Percentiles rank a stretch among this genome's conserved stretches.
phyloP scores from a whole-genome alignment of 2,797 vertebrate genomes.

The Acrossocheilus wenchowensis region DNA sequence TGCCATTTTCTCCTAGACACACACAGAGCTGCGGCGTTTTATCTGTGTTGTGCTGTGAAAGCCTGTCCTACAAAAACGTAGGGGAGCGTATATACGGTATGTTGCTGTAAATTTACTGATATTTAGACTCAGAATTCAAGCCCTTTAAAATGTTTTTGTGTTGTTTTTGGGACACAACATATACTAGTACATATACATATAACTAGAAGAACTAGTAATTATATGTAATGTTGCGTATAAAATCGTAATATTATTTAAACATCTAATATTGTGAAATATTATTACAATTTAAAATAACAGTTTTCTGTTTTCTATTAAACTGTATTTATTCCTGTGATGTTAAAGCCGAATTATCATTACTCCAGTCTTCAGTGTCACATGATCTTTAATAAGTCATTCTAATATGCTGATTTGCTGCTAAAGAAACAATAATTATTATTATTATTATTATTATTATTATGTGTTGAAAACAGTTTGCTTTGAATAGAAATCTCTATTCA shows the following conservation, averaged over 20 bases:
- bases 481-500: too few relatives aligned
- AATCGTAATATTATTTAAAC: neutral
- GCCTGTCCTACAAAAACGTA: neutral
- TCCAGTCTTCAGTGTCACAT: neutral
- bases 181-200: too few relatives aligned
- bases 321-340: neutral
- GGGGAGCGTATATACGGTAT: neutral
- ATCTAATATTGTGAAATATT: neutral
- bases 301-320: neutral
- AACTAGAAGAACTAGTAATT: neutral
- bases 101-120: neutral
- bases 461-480: neutral
- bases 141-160: neutral
- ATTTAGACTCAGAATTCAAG: neutral
- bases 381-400: neutral
- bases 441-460: too few relatives aligned
- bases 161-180: neutral
- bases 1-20: conserved; percentile 10
- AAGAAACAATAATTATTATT: neutral
- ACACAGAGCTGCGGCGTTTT: neutral
- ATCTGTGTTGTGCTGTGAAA: conserved; percentile 1
- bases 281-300: neutral
- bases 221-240: neutral
- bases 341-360: neutral
- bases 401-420: neutral